A percentile compares a stretch with the other conserved stretches of the same genome.
These are phyloP conservation scores for Hydriomena furcata DNA, from an alignment of 2,888 invertebrate genomes.

Conservation along the genomic window DNA sequence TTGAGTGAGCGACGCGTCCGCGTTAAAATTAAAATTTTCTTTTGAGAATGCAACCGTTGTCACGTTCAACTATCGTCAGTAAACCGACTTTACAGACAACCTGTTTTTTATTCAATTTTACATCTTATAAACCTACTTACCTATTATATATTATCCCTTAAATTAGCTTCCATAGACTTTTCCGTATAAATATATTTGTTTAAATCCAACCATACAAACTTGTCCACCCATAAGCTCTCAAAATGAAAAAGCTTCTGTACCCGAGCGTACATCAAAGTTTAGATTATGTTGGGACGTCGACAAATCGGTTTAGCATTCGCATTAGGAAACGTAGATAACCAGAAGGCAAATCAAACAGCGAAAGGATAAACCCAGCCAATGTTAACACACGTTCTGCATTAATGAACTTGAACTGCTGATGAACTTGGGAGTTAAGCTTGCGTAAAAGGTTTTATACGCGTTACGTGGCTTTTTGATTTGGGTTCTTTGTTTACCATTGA, in stretches of 20 bases:
- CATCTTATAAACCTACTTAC: no score
- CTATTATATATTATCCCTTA: no score
- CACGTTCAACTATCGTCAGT: no score
- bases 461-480: constrained; percentile 2
- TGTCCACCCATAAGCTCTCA: no score
- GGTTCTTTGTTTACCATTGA: neutral
- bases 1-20: no score
- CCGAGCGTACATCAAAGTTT: constrained; percentile 63
- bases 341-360: constrained; percentile 62
- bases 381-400: constrained; percentile 62
- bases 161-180: no score
- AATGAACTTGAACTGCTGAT: constrained; percentile 61
- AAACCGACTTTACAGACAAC: no score
- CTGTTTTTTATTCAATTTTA: no score
- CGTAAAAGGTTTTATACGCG: constrained; percentile 22
- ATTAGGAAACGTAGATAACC: constrained; percentile 65
- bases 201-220: neutral
- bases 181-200: no score
- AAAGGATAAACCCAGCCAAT: constrained; percentile 49
- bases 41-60: no score
- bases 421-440: constrained; percentile 26
- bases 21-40: no score
- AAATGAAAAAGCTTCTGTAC: constrained; percentile 24
- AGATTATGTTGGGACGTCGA: constrained; percentile 71
- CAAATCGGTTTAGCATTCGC: constrained; percentile 74